Conservation (phyloP, 2,888 invertebrate genomes). For the Nymphalis c-album region DNA sequence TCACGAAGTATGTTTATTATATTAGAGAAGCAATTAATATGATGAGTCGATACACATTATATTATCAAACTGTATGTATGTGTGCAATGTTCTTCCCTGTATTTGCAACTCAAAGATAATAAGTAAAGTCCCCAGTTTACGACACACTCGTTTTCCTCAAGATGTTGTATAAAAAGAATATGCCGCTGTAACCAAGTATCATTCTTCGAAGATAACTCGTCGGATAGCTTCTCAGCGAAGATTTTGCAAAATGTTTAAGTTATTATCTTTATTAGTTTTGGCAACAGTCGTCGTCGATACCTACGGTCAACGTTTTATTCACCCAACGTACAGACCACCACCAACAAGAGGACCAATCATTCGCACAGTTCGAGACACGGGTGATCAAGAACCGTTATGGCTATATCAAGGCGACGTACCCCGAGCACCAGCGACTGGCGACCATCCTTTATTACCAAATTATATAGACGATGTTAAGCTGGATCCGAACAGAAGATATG, state of each 20-base stretch:
- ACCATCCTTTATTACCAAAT: constrained; percentile 44
- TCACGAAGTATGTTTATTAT: background rate
- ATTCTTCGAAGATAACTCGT: constrained; percentile 14
- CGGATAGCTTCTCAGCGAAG: background rate
- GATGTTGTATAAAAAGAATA: constrained; percentile 23
- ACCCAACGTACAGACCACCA: constrained; percentile 46
- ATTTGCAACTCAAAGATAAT: background rate
- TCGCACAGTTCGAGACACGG: constrained; percentile 43
- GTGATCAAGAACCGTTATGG: constrained; percentile 43
- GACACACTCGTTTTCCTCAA: constrained; percentile 16
- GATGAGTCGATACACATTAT: background rate
- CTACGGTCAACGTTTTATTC: constrained; percentile 42
- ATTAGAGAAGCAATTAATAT: background rate
- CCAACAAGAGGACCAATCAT: constrained; percentile 38
- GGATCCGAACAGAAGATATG: constrained; percentile 46
- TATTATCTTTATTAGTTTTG: constrained; percentile 37
- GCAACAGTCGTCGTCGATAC: constrained; percentile 42
- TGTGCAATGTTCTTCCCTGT: background rate
- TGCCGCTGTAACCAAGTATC: background rate
- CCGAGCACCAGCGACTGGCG: constrained; percentile 44
- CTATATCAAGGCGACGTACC: constrained; percentile 42
- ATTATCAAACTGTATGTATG: background rate
- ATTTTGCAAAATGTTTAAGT: constrained; percentile 39
- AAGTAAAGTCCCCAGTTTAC: constrained; percentile 29
- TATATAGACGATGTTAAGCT: constrained; percentile 48